A percentile compares a stretch with the other conserved stretches of the same genome.
phyloP scores from a whole-genome alignment of 2,888 invertebrate species.

The Chymomyza amoena region DNA sequence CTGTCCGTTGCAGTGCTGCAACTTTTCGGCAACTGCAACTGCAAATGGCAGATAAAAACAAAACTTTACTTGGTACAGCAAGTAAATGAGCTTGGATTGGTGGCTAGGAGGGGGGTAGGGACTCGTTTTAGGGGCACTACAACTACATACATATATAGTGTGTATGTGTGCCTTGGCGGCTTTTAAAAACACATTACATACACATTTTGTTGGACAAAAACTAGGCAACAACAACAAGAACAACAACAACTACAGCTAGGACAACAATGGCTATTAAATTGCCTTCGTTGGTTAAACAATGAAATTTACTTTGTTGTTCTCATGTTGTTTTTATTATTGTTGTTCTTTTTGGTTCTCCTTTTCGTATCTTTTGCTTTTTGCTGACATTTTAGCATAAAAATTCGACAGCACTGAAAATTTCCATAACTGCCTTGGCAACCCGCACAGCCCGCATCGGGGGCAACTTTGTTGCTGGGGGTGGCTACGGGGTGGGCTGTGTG shows the following conservation, averaged over 20 bases:
- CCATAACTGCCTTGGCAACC: constrained; percentile 42
- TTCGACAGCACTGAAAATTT: constrained; percentile 68
- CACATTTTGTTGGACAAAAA: constrained; percentile 30
- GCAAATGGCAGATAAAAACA: constrained; percentile 57
- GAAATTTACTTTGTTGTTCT: constrained; percentile 19
- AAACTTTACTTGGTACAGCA: neutral
- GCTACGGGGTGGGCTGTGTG: constrained; percentile 22
- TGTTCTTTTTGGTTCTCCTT: constrained; percentile 13
- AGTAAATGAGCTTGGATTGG: neutral
- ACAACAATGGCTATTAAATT: constrained; percentile 59
- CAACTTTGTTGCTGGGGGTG: neutral
- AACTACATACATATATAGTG: neutral
- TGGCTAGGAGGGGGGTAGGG: neutral
- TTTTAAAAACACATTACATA: constrained; percentile 69
- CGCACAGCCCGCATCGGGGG: constrained; percentile 5
- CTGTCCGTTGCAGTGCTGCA: constrained; percentile 57
- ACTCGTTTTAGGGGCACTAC: too few relatives aligned
- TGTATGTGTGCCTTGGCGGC: constrained; percentile 24
- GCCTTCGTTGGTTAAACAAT: constrained; percentile 50
- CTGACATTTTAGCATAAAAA: constrained; percentile 71
- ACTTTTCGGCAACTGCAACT: constrained; percentile 31
- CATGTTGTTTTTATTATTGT: neutral
- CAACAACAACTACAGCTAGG: constrained; percentile 33
- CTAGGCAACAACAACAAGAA: neutral
- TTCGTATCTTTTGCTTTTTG: constrained; percentile 22